Evolutionary conservation across 2,888 invertebrate species (phyloP).

Genomic region (Notodonta ziczac): DNA sequence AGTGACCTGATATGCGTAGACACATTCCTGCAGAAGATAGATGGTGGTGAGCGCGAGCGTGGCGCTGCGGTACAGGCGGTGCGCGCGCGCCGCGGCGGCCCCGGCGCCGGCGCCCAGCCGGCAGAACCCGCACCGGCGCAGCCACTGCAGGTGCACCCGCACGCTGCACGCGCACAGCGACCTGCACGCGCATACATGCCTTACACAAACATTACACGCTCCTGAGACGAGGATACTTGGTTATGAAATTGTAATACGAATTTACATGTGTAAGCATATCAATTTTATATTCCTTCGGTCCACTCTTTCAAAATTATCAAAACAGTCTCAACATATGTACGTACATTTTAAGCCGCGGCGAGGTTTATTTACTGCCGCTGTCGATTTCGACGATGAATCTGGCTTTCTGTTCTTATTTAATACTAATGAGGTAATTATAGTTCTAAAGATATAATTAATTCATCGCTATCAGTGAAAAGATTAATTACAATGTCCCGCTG

Average conservation of each 20-base stretch:
- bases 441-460: conserved; percentile 30
- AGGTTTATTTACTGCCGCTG: not conserved
- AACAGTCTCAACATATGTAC: not conserved
- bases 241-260: no score
- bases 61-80: conserved; percentile 38
- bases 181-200: conserved; percentile 12
- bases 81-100: conserved; percentile 11
- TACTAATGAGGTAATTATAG: conserved; percentile 36
- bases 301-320: not conserved
- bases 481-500: conserved; percentile 30
- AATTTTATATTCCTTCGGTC: no score
- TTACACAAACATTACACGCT: not conserved
- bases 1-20: conserved; percentile 52
- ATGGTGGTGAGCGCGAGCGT: conserved; percentile 39
- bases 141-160: conserved; percentile 38
- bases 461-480: conserved; percentile 24
- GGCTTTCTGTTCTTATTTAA: conserved; percentile 12
- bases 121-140: conserved; percentile 46
- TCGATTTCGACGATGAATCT: not conserved
- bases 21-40: conserved; percentile 51
- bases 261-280: no score
- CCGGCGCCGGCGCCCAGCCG: conserved; percentile 20
- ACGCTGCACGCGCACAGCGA: conserved; percentile 38
- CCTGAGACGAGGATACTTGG: no score
- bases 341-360: not conserved